Base-by-base conservation (phyloP, 1,140 invertebrate species). In the Protaetia brevitarsis region DNA sequence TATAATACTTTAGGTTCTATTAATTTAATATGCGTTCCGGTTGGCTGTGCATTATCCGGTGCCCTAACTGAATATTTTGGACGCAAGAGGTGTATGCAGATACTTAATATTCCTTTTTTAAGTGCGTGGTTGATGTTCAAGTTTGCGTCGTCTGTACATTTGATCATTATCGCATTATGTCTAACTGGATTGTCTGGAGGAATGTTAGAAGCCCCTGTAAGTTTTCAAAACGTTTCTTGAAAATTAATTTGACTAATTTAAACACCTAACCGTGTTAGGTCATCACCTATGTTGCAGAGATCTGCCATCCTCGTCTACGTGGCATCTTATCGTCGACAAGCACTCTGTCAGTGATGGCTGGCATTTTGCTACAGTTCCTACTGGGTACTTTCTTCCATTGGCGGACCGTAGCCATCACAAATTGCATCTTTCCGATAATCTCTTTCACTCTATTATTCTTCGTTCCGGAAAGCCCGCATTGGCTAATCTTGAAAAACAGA, bases 241-340 rank as follows among this genome's bases (percentile, higher is more conserved):
- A 66, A 57, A 57, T 57, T 57, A 8, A 8, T 8, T 57, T 3
- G 3, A 59, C n/a, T n/a, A n/a, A n/a, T n/a, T n/a, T n/a, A n/a
- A n/a, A n/a, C n/a, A n/a, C n/a, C n/a, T 60, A 41, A n/a, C 61
- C 26, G 41, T 75, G 1, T 26, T 73, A 89, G 87, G 86, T 88
- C 58, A 78, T 92, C 69, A 92, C 90, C 0, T 92, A 92, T 74
- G 89, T 92, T 7, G 89, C 90, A 1, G 91, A 92, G 78, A 85
- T 92, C 6, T 90, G 89, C 1, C 86, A 91, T 71, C 90, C 91
- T 0, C 85, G 89, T 72, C 78, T 91, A 10, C 82, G 90, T 28
- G 91, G 91, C 3, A 84, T 89, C 66, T 76, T 93, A 13, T 84
- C 89, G 0, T 88, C 90, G 0, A 87, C 89, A 10, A 87, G 89